phyloP scores from a whole-genome alignment of 2,797 vertebrate genomes.

The Ceryle rudis region DNA sequence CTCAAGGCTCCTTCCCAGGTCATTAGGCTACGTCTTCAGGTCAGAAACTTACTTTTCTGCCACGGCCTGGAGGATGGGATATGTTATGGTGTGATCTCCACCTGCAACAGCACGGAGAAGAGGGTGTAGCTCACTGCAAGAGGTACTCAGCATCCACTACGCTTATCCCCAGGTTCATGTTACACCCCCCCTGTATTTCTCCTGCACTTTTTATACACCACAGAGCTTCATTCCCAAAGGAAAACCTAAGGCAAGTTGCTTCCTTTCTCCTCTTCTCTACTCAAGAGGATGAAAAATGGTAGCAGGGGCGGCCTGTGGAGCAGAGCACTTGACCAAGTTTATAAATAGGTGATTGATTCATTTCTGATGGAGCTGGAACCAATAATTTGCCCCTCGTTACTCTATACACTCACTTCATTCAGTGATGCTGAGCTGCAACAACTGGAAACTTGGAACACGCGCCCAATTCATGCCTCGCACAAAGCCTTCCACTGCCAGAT shows the following conservation, averaged over 20 bases:
- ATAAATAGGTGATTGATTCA: not conserved
- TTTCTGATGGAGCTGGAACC: accelerated
- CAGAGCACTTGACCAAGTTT: accelerated
- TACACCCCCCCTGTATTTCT: not conserved
- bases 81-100: conserved; percentile 94
- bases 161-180: not conserved
- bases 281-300: not conserved
- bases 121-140: accelerated
- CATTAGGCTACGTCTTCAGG: not conserved
- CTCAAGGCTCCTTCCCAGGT: not conserved
- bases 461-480: accelerated
- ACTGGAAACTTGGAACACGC: accelerated
- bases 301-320: not conserved
- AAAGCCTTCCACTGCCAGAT: not conserved
- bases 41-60: conserved; percentile 85
- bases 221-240: not conserved
- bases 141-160: accelerated
- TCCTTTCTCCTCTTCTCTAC: not conserved
- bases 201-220: not conserved
- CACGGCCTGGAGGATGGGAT: conserved; percentile 92
- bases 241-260: not conserved
- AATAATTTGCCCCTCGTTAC: not conserved
- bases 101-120: conserved; percentile 76
- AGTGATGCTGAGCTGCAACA: accelerated
- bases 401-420: accelerated